Base-by-base conservation (phyloP, 92 coral and sea anemone genomes). In the Muricea muricata region DNA sequence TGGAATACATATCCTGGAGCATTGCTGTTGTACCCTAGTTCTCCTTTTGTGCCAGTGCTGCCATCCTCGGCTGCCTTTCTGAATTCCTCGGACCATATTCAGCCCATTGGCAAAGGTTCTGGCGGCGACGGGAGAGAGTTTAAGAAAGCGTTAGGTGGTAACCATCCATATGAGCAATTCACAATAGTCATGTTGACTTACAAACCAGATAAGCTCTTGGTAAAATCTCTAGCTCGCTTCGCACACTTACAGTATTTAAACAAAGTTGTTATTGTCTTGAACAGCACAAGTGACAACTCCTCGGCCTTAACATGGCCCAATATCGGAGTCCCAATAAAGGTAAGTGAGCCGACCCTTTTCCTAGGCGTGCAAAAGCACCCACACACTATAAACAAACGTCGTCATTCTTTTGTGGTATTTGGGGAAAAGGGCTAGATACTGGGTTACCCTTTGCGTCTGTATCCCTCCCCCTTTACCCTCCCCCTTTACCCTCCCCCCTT, bases 1-100 rank as follows among this genome's bases (percentile, higher is more conserved):
- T 96, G 99, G 99, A 96, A 96, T 78, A 34, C 88, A 13, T 88
- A 93, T 23, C 99, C 99, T 35, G 99, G 99, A 14, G 90, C 99
- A 18, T 74, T 92, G 11, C 77, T 80, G 46, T 78, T 88, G 80
- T 92, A 75, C 55, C 97, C 97, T 37, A 93, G 97, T 63, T 86
- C 90, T 7, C 99, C 99, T 0, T 92, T 96, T 87, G 93, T 87
- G 13, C 97, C 98, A 15, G 54, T 93, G 6, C 41, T 93, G 2
- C 99, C 99, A 23, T 96, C 99, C 0, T 96, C 99, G 9, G 97
- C 99, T 13, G 88, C 98, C n/a, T 92, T 96, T 54, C 60, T 33
- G 75, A 92, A 96, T 35, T 92, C 99, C 0, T 88, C 92, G 6
- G 75, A 57, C 60, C 92, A 90, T 17, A 91, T 96, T 81, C 98